These are phyloP conservation scores for Magallana angulata DNA, from an alignment of 1,140 invertebrate genomes.

Conservation along the genomic window DNA sequence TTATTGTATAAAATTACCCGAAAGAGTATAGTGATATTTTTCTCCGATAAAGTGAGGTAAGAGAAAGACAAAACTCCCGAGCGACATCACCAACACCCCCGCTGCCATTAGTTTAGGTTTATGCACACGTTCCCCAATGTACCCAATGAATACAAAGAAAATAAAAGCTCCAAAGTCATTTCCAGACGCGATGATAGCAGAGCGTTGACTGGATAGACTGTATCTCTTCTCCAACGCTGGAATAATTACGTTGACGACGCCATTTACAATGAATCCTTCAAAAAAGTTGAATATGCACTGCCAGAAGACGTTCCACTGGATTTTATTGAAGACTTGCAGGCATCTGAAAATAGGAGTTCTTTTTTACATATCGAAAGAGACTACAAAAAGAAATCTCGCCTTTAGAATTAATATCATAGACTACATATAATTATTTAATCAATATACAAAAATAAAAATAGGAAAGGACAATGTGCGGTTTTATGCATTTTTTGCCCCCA, in stretches of 20 bases:
- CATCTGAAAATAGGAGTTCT: conserved; percentile 46
- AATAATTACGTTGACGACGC: conserved; percentile 91
- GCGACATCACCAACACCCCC: conserved; percentile 89
- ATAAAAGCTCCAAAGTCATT: conserved; percentile 90
- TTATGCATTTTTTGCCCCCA: too few relatives aligned
- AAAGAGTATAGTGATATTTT: conserved; percentile 60
- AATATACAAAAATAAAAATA: too few relatives aligned
- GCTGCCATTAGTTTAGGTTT: conserved; percentile 85
- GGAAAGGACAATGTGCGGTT: too few relatives aligned
- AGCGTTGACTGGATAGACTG: conserved; percentile 85
- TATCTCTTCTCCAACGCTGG: conserved; percentile 92
- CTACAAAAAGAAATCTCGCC: too few relatives aligned
- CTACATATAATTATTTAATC: too few relatives aligned
- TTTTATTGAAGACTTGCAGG: conserved; percentile 62
- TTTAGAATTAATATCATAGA: too few relatives aligned
- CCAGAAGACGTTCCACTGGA: conserved; percentile 65
- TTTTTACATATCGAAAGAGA: too few relatives aligned
- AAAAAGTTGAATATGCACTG: conserved; percentile 65
- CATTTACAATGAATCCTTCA: conserved; percentile 90
- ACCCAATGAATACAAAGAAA: conserved; percentile 89
- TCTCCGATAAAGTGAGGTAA: conserved; percentile 89
- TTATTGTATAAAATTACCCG: conserved; percentile 40
- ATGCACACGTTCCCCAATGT: conserved; percentile 89
- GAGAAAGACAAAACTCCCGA: conserved; percentile 92
- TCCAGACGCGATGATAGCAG: conserved; percentile 87